Conservation (phyloP, 2,888 invertebrate genomes). For the Sicus ferrugineus region DNA sequence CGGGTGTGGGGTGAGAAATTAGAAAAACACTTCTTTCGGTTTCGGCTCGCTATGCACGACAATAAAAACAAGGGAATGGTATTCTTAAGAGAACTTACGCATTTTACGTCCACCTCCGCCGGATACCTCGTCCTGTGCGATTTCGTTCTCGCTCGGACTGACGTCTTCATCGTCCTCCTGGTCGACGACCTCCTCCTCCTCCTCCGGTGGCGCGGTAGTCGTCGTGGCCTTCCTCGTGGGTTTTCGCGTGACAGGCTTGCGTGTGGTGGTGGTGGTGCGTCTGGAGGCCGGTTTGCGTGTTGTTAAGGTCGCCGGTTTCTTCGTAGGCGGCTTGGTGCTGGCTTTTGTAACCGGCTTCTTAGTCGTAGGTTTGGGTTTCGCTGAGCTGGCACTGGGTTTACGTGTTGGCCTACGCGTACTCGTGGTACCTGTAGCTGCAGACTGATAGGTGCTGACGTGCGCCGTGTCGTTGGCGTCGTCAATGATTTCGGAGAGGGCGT, state of each 20-base stretch:
- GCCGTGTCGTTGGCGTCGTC: conserved; percentile 66
- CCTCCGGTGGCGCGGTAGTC: conserved; percentile 50
- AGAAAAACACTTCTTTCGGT: conserved; percentile 45
- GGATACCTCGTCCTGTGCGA: conserved; percentile 49
- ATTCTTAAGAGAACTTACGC: conserved; percentile 55
- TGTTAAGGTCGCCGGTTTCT: conserved; percentile 50
- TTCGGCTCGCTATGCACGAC: conserved; percentile 51
- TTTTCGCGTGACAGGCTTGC: conserved; percentile 59
- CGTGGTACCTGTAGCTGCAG: conserved; percentile 42
- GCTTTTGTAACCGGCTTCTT: conserved; percentile 46
- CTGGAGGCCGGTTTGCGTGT: conserved; percentile 53
- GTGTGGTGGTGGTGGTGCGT: conserved; percentile 63
- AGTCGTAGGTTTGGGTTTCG: conserved; percentile 50
- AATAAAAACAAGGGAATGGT: conserved; percentile 29
- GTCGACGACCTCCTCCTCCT: conserved; percentile 55
- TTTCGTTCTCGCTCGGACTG: conserved; percentile 57
- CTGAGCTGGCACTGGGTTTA: conserved; percentile 52
- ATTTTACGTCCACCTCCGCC: conserved; percentile 54
- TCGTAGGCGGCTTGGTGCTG: conserved; percentile 54
- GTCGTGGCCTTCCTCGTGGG: conserved; percentile 59
- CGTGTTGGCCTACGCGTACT: conserved; percentile 55
- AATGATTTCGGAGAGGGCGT: conserved; percentile 80
- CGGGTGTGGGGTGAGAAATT: conserved; percentile 43
- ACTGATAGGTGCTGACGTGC: conserved; percentile 46
- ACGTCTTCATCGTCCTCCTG: conserved; percentile 59